Evolutionary conservation across 2,888 invertebrate species (phyloP).

Genomic region (Mechanitis messenoides): DNA sequence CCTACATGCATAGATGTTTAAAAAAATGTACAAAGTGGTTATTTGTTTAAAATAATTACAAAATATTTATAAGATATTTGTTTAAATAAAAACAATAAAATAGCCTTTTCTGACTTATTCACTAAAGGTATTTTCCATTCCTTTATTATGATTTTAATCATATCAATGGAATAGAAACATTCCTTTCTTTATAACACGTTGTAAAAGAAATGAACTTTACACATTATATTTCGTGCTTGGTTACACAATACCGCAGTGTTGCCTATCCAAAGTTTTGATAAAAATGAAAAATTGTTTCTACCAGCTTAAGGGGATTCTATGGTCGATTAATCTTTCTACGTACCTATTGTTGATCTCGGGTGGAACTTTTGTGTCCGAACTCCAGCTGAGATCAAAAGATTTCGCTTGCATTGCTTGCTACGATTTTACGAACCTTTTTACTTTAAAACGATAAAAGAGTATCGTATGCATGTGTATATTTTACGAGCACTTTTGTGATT

Average conservation of each 20-base stretch:
- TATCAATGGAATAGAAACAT: not conserved
- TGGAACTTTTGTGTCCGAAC: slow-evolving; percentile 66
- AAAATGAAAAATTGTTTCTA: slow-evolving; percentile 73
- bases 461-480: slow-evolving; percentile 14
- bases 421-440: slow-evolving; percentile 43
- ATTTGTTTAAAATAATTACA: too few relatives aligned
- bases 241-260: slow-evolving; percentile 40
- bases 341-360: slow-evolving; percentile 68
- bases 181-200: not conserved
- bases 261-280: slow-evolving; percentile 63
- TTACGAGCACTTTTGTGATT: slow-evolving; percentile 2
- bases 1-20: not conserved
- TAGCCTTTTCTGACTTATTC: too few relatives aligned
- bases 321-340: slow-evolving; percentile 71
- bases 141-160: not conserved
- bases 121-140: too few relatives aligned
- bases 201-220: slow-evolving; percentile 4
- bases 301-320: slow-evolving; percentile 62
- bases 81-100: too few relatives aligned
- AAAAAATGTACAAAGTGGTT: not conserved
- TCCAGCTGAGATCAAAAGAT: slow-evolving; percentile 64
- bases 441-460: slow-evolving; percentile 14
- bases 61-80: too few relatives aligned
- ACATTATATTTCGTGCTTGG: slow-evolving; percentile 9
- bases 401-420: slow-evolving; percentile 47